Base-by-base conservation (phyloP, 2,888 invertebrate species). In the Tupiocoris notatus region DNA sequence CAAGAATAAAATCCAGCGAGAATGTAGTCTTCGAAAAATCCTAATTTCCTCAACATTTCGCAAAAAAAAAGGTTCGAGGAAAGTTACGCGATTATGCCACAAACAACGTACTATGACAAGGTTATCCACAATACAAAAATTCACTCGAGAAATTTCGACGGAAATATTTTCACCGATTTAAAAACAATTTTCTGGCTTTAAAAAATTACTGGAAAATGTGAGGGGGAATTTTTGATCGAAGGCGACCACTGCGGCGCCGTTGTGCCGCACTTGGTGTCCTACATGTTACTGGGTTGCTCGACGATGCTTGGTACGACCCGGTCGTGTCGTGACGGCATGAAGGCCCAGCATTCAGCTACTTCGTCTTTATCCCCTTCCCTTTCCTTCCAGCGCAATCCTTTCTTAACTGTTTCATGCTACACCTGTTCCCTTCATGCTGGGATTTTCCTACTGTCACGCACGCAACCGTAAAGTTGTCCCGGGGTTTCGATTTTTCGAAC, bases 301-400 rank as follows among this genome's bases (percentile, higher is more conserved):
- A n/a, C n/a, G 73, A 73, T 73, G n/a, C n/a, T n/a, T n/a, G 73
- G 73, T 73, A 73, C 73, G 73, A 57, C 54, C 62, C 62, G 62
- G 73, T 59, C 59, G 18, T 73, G 73, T 73, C 73, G 73, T 73
- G 73, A 70, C 73, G 61, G 62, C 62, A 65, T 25, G 62, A 73
- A 62, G 57, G 58, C 63, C 61, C 73, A 73, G 56, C 39, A 17
- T 63, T 63, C 25, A 57, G 70, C 57, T 59, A 23, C 25, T 59
- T 70, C 59, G 24, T 25, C 12, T 12, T 39, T 59, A 2, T 54
- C 73, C 73, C 59, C 21, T 12, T 24, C 65, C 39, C 17, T 62
- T n/a, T 39, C 73, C n/a, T 2, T 9, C 17, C 62, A 21, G 6
- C 39, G 54, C 21, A 23, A 7, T 16, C 65, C 25, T 59, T 20